A percentile compares a stretch with the other conserved stretches of the same genome.
phyloP scores from a whole-genome alignment of 2,888 invertebrate species.

The Aphrophora alni region DNA sequence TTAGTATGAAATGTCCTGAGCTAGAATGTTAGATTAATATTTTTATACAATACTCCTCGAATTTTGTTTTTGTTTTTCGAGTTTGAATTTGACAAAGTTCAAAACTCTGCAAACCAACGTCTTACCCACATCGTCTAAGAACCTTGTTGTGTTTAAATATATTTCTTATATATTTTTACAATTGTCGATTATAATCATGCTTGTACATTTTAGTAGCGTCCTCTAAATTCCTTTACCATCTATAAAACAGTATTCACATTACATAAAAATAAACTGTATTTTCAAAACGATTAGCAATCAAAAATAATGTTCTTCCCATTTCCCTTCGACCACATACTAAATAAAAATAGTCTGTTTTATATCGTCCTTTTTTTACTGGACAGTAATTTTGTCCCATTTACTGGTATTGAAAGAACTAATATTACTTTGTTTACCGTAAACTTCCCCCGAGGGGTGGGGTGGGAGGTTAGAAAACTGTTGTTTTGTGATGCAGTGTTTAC shows the following conservation, averaged over 20 bases:
- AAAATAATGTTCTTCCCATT: background rate
- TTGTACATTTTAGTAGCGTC: background rate
- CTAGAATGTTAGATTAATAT: too few species aligned
- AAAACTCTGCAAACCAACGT: too few species aligned
- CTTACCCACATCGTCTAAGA: too few species aligned
- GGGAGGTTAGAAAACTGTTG: background rate
- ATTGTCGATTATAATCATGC: background rate
- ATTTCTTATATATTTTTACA: too few species aligned
- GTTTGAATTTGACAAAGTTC: too few species aligned
- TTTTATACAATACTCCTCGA: too few species aligned
- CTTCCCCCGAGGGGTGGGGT: background rate
- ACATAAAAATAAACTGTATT: background rate
- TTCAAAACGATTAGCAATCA: background rate
- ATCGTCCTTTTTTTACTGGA: background rate
- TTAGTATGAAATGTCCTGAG: too few species aligned
- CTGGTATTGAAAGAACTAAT: background rate
- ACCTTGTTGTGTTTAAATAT: too few species aligned
- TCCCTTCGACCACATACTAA: background rate
- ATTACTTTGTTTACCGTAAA: background rate
- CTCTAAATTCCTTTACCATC: background rate
- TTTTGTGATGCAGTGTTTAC: background rate
- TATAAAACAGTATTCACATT: background rate
- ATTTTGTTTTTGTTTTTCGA: too few species aligned
- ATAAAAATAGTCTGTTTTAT: background rate
- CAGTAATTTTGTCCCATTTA: conserved; percentile 1